These are phyloP conservation scores for Pocillopora verrucosa DNA, from an alignment of 64 coral and sea anemone species.

Conservation along the genomic window DNA sequence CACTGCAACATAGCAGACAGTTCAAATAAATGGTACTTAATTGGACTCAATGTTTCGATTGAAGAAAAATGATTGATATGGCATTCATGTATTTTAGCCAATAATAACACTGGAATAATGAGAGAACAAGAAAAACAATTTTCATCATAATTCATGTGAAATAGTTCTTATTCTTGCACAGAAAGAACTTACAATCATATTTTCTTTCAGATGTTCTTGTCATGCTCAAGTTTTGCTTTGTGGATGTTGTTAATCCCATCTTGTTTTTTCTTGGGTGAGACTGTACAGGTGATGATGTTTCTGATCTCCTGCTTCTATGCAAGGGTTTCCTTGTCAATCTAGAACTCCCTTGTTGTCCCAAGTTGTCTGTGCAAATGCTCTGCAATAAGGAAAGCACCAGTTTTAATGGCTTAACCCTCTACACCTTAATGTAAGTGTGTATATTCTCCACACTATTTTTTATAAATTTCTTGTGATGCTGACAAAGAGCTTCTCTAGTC, in stretches of 20 bases:
- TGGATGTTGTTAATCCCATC: neutral
- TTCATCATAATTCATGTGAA: neutral
- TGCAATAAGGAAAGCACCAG: neutral
- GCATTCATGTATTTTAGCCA: no score
- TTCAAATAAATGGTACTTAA: no score
- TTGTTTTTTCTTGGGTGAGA: neutral
- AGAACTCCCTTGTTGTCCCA: neutral
- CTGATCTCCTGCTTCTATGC: neutral
- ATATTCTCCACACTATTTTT: no score
- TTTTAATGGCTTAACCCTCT: neutral
- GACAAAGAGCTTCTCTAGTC: no score
- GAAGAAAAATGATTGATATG: no score
- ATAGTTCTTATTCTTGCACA: neutral
- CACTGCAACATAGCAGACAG: no score
- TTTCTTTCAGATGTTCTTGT: neutral
- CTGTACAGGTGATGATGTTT: neutral
- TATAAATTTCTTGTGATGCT: no score
- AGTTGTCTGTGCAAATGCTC: neutral
- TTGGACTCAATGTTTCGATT: no score
- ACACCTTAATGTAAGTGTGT: no score
- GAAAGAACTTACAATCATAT: constrained; percentile 23
- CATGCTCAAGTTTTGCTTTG: neutral
- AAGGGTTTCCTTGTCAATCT: constrained; percentile 30
- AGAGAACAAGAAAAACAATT: no score
- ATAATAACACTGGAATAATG: no score